Conservation (phyloP, 2,797 vertebrate genomes). For the Chelonia mydas region DNA sequence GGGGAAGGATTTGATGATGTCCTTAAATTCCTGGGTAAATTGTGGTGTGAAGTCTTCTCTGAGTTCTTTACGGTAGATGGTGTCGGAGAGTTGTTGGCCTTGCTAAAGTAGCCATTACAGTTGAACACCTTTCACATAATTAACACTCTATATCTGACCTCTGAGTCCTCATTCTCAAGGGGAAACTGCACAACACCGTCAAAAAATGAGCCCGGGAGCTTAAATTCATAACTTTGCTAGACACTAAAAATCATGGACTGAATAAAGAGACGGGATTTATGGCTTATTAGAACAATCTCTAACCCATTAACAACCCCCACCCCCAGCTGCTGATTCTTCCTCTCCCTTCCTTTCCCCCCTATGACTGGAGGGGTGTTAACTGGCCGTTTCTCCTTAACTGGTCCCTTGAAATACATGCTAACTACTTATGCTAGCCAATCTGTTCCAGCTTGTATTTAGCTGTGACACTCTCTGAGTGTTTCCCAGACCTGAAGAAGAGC, state of each 20-base stretch:
- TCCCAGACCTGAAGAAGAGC: not conserved
- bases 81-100: not conserved
- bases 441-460: not conserved
- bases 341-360: not conserved
- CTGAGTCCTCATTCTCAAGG: not conserved
- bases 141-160: not conserved
- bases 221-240: not conserved
- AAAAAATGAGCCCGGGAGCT: not conserved
- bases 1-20: not conserved
- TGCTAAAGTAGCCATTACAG: not conserved
- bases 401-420: not conserved
- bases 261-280: not conserved
- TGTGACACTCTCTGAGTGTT: not conserved
- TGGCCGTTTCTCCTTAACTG: not conserved
- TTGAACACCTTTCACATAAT: not conserved
- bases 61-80: not conserved
- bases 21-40: not conserved
- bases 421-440: not conserved
- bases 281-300: not conserved
- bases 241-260: not conserved
- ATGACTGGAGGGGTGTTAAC: not conserved
- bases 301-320: not conserved
- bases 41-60: not conserved
- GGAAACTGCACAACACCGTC: not conserved
- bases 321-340: not conserved